Evolutionary conservation across 64 coral and sea anemone genomes (phyloP), one percentile per base, ranked within the genome.

Genomic region (Orbicella faveolata): DNA sequence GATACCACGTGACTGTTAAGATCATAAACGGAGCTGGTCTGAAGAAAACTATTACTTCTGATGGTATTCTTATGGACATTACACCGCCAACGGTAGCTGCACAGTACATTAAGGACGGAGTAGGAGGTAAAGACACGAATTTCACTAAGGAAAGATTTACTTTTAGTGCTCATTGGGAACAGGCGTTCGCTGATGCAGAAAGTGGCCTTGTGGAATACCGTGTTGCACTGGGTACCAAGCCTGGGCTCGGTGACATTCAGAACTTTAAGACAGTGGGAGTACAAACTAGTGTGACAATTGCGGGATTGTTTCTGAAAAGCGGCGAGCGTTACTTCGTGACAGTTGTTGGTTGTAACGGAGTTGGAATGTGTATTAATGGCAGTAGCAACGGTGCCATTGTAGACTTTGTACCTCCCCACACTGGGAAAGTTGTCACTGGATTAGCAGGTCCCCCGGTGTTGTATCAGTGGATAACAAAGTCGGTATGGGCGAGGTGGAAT

Each of bases 351-450:
- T 99, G 97, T 68, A 99, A 99, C 64, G 86, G 97, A 23, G 97
- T 99, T 73, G 84, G 90, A 59, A 95, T 99, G 89, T 99, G 97
- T 72, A 80, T 87, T 26, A 99, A 96, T 77, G 94, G 63, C 52
- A 99, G 97, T 74, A 99, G 97, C 53, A 90, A 99, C 23, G 97
- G 97, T 23, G 92, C 94, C 34, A 79, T 96, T 77, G 87, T 99
- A 0, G 97, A 99, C 70, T 99, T 89, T 36, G 36, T 93, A n/a
- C 94, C 97, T 36, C 97, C 97, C 4, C 94, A 99, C 64, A 34
- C 92, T 74, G 97, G 97, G 20, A 78, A 36, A 59, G 81, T 99
- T n/a, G 89, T 91, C 3, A 92, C 94, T 20, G 96, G 96, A 54
- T 83, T 92, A 44, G 64, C 65, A 36, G 96, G 96, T 12, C 78